phyloP scores from a whole-genome alignment of 1,140 invertebrate species.

The Tribolium castaneum region DNA sequence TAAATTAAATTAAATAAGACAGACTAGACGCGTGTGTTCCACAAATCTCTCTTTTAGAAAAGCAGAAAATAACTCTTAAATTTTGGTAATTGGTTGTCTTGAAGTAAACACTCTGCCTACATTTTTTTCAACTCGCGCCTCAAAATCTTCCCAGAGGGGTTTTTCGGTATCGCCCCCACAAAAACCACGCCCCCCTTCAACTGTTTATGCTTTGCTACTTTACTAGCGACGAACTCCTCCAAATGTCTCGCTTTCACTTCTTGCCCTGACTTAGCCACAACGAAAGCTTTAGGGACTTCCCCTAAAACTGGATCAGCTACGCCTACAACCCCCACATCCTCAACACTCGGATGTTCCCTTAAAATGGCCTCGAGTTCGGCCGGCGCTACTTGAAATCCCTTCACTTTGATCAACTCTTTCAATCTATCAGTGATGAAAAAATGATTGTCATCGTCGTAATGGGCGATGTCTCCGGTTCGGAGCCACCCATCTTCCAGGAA shows the following conservation, averaged over 20 bases:
- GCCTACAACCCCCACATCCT: constrained; percentile 72
- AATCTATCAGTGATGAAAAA: constrained; percentile 80
- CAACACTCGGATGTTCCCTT: constrained; percentile 28
- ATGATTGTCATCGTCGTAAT: constrained; percentile 71
- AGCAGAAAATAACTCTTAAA: no score
- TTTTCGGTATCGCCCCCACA: constrained; percentile 73
- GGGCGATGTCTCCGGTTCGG: constrained; percentile 79
- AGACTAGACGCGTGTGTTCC: no score
- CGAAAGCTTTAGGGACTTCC: constrained; percentile 81
- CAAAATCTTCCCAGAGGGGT: constrained; percentile 75
- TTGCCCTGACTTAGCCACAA: constrained; percentile 66
- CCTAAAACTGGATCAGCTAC: constrained; percentile 77
- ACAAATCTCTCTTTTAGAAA: no score
- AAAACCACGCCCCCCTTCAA: constrained; percentile 68
- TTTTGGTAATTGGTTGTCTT: no score
- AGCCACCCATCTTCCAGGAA: constrained; percentile 77
- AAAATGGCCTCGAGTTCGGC: constrained; percentile 38
- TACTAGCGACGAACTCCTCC: constrained; percentile 60
- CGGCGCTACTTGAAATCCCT: constrained; percentile 60
- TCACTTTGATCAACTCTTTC: constrained; percentile 83
- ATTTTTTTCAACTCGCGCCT: constrained; percentile 65
- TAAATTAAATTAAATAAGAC: no score
- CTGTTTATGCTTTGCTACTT: constrained; percentile 64
- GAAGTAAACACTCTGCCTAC: constrained; percentile 20
- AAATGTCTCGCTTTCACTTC: constrained; percentile 59